These are phyloP conservation scores for Cavia porcellus DNA, from an alignment of 2,113 vertebrate species.

Conservation along the genomic window DNA sequence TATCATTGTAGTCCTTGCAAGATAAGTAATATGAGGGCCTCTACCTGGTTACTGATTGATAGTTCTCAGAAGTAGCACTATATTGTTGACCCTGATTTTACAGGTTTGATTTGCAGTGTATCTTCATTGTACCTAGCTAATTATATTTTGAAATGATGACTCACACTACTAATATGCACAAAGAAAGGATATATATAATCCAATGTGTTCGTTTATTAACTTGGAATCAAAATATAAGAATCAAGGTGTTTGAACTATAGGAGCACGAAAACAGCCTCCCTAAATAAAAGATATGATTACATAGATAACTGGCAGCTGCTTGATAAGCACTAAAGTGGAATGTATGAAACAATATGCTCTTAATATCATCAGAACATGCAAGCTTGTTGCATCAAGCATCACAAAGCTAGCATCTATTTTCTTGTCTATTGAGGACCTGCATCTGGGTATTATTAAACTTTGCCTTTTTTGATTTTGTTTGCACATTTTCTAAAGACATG, in stretches of 20 bases:
- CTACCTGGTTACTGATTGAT: fast-evolving
- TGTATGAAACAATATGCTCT: fast-evolving
- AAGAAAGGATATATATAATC: neutral
- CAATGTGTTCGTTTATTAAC: neutral
- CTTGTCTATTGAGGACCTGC: neutral
- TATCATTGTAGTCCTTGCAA: neutral
- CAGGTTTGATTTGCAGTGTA: neutral
- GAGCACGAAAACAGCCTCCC: too few relatives aligned
- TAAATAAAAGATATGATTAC: neutral
- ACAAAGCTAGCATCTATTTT: neutral
- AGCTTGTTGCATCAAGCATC: neutral
- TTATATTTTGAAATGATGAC: neutral
- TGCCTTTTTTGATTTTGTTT: neutral
- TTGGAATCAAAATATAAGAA: neutral
- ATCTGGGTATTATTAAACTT: neutral
- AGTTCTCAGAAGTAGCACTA: too few relatives aligned
- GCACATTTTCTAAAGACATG: neutral
- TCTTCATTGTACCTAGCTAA: neutral
- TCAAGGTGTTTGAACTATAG: neutral
- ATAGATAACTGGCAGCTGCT: neutral
- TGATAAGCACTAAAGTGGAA: neutral
- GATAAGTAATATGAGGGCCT: neutral
- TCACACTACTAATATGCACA: neutral
- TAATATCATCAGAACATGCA: neutral
- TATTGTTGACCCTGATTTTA: neutral